Percentiles rank a stretch among this genome's conserved stretches.
phyloP scores from a whole-genome alignment of 2,797 vertebrate species.

The Onychomys leucogaster region DNA sequence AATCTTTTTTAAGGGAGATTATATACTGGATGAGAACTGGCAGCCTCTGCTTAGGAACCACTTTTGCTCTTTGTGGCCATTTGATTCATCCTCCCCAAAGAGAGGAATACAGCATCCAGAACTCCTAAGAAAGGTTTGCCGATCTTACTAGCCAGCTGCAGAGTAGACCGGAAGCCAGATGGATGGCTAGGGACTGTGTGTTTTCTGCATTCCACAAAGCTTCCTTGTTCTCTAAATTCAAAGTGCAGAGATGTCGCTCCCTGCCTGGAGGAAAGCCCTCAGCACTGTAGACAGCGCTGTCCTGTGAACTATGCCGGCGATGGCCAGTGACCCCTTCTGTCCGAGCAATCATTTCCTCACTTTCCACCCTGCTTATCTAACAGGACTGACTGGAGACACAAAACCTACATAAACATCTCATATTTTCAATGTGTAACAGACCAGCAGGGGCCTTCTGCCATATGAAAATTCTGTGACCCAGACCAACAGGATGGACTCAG shows the following conservation, averaged over 20 bases:
- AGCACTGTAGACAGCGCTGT: fast-evolving
- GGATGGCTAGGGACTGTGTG: background rate
- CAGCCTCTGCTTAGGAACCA: background rate
- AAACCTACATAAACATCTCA: background rate
- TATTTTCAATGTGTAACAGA: background rate
- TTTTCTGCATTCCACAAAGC: background rate
- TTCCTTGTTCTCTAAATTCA: background rate
- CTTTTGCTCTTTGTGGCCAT: background rate
- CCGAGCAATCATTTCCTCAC: constrained; percentile 24
- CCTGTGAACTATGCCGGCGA: background rate
- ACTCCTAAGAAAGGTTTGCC: background rate
- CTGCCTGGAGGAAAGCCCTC: background rate
- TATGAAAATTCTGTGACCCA: background rate
- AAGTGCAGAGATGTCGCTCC: background rate
- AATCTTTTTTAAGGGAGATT: background rate
- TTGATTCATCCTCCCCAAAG: background rate
- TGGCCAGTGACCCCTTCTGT: background rate
- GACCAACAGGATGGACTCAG: background rate
- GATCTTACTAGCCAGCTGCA: background rate
- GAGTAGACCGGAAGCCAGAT: background rate
- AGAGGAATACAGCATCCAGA: background rate
- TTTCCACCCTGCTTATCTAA: constrained; percentile 23
- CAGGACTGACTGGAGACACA: background rate
- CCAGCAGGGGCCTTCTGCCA: background rate
- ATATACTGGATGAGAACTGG: background rate